These are phyloP conservation scores for Melieria omissa DNA, from an alignment of 2,888 invertebrate genomes.

Conservation along the genomic window DNA sequence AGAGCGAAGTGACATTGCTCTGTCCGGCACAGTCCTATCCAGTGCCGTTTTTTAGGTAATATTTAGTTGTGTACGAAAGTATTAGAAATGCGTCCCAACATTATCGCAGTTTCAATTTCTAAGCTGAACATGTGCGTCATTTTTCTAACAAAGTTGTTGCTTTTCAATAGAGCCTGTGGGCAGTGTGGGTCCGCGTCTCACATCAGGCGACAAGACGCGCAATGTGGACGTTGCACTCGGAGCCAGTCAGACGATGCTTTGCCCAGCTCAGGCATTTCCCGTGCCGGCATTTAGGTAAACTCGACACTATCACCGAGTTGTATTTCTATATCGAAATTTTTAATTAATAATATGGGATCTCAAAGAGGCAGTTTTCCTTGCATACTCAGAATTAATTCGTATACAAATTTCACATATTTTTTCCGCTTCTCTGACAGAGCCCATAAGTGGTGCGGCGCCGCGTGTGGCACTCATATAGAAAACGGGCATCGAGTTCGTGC, in stretches of 20 bases:
- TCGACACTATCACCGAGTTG: not conserved
- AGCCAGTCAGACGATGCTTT: constrained; percentile 68
- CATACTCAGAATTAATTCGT: constrained; percentile 1
- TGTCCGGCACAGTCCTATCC: constrained; percentile 77
- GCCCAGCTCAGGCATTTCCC: constrained; percentile 76
- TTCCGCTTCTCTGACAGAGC: constrained; percentile 67
- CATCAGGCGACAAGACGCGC: constrained; percentile 73
- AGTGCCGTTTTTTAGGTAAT: constrained; percentile 73
- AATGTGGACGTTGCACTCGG: constrained; percentile 52
- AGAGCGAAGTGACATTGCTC: constrained; percentile 64
- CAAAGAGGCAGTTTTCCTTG: constrained; percentile 44
- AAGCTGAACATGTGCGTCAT: not conserved
- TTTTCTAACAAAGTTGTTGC: not conserved
- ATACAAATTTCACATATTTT: not conserved
- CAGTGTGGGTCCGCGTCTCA: constrained; percentile 72
- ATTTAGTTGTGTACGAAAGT: not conserved
- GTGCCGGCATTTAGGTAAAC: constrained; percentile 73
- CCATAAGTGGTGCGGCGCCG: constrained; percentile 76
- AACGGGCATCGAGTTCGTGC: constrained; percentile 55
- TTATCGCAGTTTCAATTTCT: constrained; percentile 45
- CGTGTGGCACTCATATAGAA: constrained; percentile 71
- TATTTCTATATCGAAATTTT: not conserved
- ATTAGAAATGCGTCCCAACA: not conserved
- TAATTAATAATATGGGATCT: not conserved
- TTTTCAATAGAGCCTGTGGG: constrained; percentile 58